Evolutionary conservation across 2,888 invertebrate genomes (phyloP), one percentile per base, ranked within the genome.

Genomic region (Pseudococcus viburni): DNA sequence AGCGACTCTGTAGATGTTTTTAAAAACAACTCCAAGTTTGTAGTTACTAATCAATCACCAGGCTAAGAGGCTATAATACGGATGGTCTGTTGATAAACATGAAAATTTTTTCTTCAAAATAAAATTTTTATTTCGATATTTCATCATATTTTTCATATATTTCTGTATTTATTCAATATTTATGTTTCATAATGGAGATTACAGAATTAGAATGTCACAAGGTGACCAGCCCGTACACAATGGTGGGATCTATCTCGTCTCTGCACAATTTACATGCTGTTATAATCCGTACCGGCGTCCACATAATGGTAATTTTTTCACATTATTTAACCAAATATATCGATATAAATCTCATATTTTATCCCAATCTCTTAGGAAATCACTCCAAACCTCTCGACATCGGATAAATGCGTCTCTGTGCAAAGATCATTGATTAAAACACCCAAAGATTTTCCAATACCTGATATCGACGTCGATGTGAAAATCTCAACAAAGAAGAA

Each of bases 401-500:
- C 51, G 8, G 80, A 88, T 33, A 48, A 80, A 55, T 17, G 51
- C 22, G 12, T 83, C 1, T 51, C 77, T 0, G 19, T 88, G 22
- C 83, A 83, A 2, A 83, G 88, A 48, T 73, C 88, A 17, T 6
- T 88, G 22, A 88, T 88, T 11, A 80, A 80, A 88, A 77, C 88
- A 39, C 88, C 88, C 0, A 55, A 22, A 11, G 83, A 88, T 2
- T 55, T 51, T 33, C 88, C 80, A 12, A 51, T 80, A 46, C 51
- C 46, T 5, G 86, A 88, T 33, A 26, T 88, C 22, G 19, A 22
- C 9, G 39, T 88, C 12, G 83, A 88, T 83, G n/a, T 83, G 26
- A 51, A 42, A 83, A 83, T 17, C 55, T 88, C 19, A 77, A 88
- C 55, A 77, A 83, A 48, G 88, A 88, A 39, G 80, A 80, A 83